Percentiles rank a stretch among this genome's conserved stretches.
These are phyloP conservation scores for Muntiacus muntjak DNA, from an alignment of 2,113 vertebrate genomes.

Conservation along the genomic window DNA sequence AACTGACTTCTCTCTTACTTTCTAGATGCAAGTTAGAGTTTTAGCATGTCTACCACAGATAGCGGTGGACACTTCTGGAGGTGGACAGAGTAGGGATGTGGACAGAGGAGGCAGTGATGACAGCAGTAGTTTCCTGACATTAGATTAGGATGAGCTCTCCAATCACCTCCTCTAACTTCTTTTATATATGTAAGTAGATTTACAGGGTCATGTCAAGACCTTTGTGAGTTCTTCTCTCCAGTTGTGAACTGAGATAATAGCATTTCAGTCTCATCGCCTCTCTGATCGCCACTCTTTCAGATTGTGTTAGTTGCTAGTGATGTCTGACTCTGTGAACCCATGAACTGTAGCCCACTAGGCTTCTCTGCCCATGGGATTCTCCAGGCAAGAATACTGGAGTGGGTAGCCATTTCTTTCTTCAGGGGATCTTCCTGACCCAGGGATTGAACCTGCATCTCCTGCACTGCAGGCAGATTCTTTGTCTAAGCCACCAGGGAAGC, in stretches of 20 bases:
- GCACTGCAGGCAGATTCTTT: background rate
- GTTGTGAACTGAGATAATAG: background rate
- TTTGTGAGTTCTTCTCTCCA: constrained; percentile 9
- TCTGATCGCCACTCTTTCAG: constrained; percentile 3
- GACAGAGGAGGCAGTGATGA: background rate
- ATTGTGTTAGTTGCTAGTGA: background rate
- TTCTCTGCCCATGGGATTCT: background rate
- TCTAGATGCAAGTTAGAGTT: background rate
- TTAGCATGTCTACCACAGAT: background rate
- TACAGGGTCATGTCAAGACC: background rate
- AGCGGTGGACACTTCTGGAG: background rate
- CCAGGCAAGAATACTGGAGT: background rate
- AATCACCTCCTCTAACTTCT: background rate
- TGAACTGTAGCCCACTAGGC: background rate
- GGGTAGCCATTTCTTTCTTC: background rate
- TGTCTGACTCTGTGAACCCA: background rate
- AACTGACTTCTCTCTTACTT: background rate
- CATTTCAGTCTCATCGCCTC: constrained; percentile 28
- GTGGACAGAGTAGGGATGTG: background rate
- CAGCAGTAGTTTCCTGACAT: background rate
- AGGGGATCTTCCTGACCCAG: background rate
- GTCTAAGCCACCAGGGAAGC: background rate
- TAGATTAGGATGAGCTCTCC: background rate
- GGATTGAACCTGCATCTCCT: background rate
- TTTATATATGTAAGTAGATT: background rate